phyloP scores from a whole-genome alignment of 2,113 vertebrate genomes.

The Desmodus rotundus region DNA sequence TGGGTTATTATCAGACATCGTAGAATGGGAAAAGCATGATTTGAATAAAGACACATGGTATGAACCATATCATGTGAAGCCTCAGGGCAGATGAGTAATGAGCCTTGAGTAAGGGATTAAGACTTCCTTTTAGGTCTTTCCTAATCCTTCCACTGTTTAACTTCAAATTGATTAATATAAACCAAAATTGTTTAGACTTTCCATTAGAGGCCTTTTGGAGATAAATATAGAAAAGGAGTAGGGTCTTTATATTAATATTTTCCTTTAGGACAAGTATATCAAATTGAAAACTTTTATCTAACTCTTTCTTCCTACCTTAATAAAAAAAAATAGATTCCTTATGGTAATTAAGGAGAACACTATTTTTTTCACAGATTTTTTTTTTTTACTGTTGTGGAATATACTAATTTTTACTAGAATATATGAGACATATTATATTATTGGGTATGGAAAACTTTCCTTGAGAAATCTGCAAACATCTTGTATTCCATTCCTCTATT shows the following conservation, averaged over 20 bases:
- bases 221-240: not conserved
- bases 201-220: not conserved
- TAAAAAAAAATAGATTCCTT: not conserved
- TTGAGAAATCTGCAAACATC: not conserved
- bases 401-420: not conserved
- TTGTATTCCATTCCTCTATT: not conserved
- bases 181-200: not conserved
- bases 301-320: not conserved
- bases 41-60: not conserved
- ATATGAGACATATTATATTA: not conserved
- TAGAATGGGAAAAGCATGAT: not conserved
- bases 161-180: not conserved
- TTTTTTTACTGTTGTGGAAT: not conserved
- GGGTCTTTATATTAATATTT: not conserved
- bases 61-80: not conserved
- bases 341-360: not conserved
- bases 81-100: not conserved
- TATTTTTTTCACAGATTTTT: not conserved
- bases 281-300: not conserved
- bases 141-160: not conserved
- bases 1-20: not conserved
- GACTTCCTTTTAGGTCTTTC: not conserved
- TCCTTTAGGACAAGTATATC: not conserved
- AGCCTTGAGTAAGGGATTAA: not conserved
- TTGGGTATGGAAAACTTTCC: not conserved